Evolutionary conservation across 2,888 invertebrate species (phyloP), one percentile per base, ranked within the genome.

Genomic region (Eupithecia subumbrata): DNA sequence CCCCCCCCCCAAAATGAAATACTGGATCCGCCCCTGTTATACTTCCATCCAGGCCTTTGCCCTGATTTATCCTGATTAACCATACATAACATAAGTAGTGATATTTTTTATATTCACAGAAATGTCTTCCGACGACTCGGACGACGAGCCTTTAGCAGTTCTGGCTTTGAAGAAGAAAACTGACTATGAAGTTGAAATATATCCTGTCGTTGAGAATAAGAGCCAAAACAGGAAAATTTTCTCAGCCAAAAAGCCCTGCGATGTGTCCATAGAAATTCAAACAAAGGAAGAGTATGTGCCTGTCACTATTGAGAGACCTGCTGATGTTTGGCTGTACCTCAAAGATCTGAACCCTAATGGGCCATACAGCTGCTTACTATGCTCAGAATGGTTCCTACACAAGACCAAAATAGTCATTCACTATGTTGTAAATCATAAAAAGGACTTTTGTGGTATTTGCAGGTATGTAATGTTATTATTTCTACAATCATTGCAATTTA

Each of bases 371-470:
- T 95, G 95, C 76, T 85, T 95, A 76, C 83, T 95, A 30, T 95
- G 95, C 77, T 78, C 92, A 1, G 95, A 94, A 75, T 95, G 95
- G 93, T 95, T 95, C 76, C 91, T 94, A 75, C 95, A 94, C 77
- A 89, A 90, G 74, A 84, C 91, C 0, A 95, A 95, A 88, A 88
- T 95, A 72, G 87, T 95, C 11, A 82, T 95, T 56, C 95, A 95
- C 77, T 95, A 95, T 82, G 87, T 94, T n/a, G 82, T 95, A n/a
- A 94, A 95, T 80, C 95, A 95, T 75, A 93, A 92, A 76, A 95
- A 95, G 82, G 94, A 94, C 79, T 95, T 90, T 80, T 95, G 95
- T 85, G 95, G 95, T 12, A 95, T 95, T 76, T 95, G 95, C 86
- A 91, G 94, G 95, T 94, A 70, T 45, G 56, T 69, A 18, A 25